Evolutionary conservation across 2,888 invertebrate species (phyloP), one percentile per base, ranked within the genome.

Genomic region (Ichneumoninae sp.): DNA sequence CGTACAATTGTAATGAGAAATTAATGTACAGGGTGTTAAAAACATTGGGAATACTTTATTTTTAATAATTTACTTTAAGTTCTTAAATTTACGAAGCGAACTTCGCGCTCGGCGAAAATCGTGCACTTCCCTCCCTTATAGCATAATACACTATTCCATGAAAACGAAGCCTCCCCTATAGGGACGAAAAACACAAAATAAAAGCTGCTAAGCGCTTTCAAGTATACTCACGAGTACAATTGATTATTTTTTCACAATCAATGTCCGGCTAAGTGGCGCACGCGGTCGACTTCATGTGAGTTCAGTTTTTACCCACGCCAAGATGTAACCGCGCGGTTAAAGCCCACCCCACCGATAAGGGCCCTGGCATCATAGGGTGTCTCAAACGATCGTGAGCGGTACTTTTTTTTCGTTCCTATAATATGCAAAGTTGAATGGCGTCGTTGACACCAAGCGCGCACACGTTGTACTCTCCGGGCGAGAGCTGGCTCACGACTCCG

Each of bases 391-490:
- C 63, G 65, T 71, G 71, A 75, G 52, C 71, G 71, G 71, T 40
- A 8, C 40, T 40, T 57, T 30, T 71, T 57, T 81, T 76, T 57
- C 71, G 26, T 76, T 83, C 76, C 80, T 80, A 73, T 69, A 81
- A 76, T 71, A 83, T 83, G 83, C 71, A 76, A 83, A 83, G 81
- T 80, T 68, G 66, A 83, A 57, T 57, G 50, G 76, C 71, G 60
- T 63, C 71, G 81, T 80, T 83, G 83, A 80, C 83, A 80, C 76
- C 68, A 40, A 47, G 13, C 16, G 57, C 57, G 40, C 79, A 69
- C 80, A 69, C 47, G 70, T 75, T 80, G 74, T 74, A 33, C 40
- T 54, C 26, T 26, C 36, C 75, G 7, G 8, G 76, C 22, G 68
- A 36, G 36, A 47, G 68, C 44, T n/a, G 33, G 36, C 63, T 71